Percentiles rank a stretch among this genome's conserved stretches.
These are phyloP conservation scores for Hemiprocne comata DNA, from an alignment of 2,113 vertebrate genomes.

Conservation along the genomic window DNA sequence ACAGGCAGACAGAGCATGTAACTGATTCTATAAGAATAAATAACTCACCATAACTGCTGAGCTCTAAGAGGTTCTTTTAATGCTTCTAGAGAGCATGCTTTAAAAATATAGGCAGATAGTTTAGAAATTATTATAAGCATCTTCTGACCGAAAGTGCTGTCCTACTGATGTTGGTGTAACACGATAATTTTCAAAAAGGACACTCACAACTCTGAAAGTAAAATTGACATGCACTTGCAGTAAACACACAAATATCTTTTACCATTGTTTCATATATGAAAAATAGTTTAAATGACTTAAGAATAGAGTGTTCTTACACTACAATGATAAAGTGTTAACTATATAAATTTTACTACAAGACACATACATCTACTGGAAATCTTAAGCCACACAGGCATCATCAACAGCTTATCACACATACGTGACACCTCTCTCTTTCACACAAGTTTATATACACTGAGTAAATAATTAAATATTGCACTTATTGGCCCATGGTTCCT, in stretches of 20 bases:
- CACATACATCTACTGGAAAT: slow-evolving; percentile 65
- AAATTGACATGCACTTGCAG: slow-evolving; percentile 73
- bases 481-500: slow-evolving; percentile 97
- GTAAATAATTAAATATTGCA: slow-evolving; percentile 98
- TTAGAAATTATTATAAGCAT: slow-evolving; percentile 1
- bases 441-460: slow-evolving; percentile 90
- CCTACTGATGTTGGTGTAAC: slow-evolving; percentile 7
- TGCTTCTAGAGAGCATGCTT: slow-evolving; percentile 36
- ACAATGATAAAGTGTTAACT: slow-evolving; percentile 66
- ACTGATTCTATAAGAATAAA: not conserved
- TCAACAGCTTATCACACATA: slow-evolving; percentile 64
- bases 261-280: slow-evolving; percentile 47
- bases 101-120: not conserved
- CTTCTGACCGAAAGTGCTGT: slow-evolving; percentile 23
- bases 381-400: slow-evolving; percentile 68
- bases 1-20: not conserved
- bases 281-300: slow-evolving; percentile 67
- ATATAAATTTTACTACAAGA: slow-evolving; percentile 70
- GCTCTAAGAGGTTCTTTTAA: slow-evolving; percentile 1
- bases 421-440: slow-evolving; percentile 71
- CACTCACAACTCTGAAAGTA: slow-evolving; percentile 60
- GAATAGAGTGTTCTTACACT: slow-evolving; percentile 69
- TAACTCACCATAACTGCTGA: not conserved
- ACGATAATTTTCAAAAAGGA: slow-evolving; percentile 52
- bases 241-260: slow-evolving; percentile 40